These are phyloP conservation scores for Anguilla japonica DNA, from an alignment of 2,113 vertebrate species.

Conservation along the genomic window DNA sequence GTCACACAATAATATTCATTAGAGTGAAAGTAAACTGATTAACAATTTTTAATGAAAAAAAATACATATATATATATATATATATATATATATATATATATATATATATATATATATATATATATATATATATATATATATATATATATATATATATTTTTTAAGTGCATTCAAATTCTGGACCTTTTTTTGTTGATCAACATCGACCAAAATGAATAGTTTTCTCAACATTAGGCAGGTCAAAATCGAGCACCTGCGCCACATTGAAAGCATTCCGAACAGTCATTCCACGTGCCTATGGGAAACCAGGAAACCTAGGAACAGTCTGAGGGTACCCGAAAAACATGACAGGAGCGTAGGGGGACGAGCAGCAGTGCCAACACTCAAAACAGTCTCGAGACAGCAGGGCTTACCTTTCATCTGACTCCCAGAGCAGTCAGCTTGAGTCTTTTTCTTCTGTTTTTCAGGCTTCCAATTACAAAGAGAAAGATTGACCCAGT, in stretches of 20 bases:
- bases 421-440: constrained; percentile 45
- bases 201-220: background rate
- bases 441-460: background rate
- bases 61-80: background rate
- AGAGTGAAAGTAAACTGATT: background rate
- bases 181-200: background rate
- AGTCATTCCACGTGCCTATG: background rate
- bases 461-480: constrained; percentile 3
- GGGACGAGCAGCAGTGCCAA: background rate
- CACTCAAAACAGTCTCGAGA: constrained; percentile 5
- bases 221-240: background rate
- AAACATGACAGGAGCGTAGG: background rate
- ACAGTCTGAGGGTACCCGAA: background rate
- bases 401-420: constrained; percentile 71
- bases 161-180: background rate
- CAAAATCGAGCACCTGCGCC: background rate
- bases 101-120: background rate
- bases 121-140: too few relatives aligned
- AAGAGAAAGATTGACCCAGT: constrained; percentile 31
- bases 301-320: background rate
- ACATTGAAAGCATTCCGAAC: background rate
- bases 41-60: background rate
- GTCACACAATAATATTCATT: background rate
- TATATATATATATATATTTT: too few relatives aligned
- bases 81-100: too few relatives aligned